Evolutionary conservation across 2,888 invertebrate species (phyloP), one percentile per base, ranked within the genome.

Genomic region (Omphaloscelis lunosa): DNA sequence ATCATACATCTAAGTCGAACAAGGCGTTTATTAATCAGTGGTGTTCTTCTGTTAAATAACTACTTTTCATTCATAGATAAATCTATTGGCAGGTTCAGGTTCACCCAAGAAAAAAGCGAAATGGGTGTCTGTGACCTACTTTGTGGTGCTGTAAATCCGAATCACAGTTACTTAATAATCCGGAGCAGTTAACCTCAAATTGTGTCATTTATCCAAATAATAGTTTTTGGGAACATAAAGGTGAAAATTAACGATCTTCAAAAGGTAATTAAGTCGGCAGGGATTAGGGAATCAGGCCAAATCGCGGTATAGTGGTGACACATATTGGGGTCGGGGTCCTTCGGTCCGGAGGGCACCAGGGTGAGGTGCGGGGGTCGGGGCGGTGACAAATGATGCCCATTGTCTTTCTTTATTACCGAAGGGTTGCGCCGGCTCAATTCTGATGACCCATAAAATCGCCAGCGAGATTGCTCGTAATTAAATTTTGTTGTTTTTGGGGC

Each of bases 341-440:
- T 80, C 71, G 84, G 75, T 76, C 86, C 74, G 79, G 75, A 75
- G 77, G 71, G 81, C 77, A 83, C 78, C 80, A 82, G 87, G 76
- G 71, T 51, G 70, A 73, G 71, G 45, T 74, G 85, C 72, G 67
- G 76, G 75, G 77, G 23, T 76, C 75, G 81, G 78, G 73, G 84
- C 89, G 81, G 91, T 95, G 95, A 96, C 93, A 94, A 96, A 96
- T 95, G 95, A 94, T 92, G 87, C 87, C 92, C 89, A 93, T 96
- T 95, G 96, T 96, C 95, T 95, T 93, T 91, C 93, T 95, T 94
- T 93, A 94, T 90, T 88, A 82, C 88, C 83, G 86, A 88, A 91
- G 92, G 91, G 92, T 91, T 88, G 84, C 75, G 80, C 65, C 69
- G 82, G 75, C 82, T 84, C 87, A 76, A 89, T 82, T 83, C 84